A percentile compares a stretch with the other conserved stretches of the same genome.
Conservation (phyloP, 1,140 invertebrate species). For the Neodiprion virginianus region DNA sequence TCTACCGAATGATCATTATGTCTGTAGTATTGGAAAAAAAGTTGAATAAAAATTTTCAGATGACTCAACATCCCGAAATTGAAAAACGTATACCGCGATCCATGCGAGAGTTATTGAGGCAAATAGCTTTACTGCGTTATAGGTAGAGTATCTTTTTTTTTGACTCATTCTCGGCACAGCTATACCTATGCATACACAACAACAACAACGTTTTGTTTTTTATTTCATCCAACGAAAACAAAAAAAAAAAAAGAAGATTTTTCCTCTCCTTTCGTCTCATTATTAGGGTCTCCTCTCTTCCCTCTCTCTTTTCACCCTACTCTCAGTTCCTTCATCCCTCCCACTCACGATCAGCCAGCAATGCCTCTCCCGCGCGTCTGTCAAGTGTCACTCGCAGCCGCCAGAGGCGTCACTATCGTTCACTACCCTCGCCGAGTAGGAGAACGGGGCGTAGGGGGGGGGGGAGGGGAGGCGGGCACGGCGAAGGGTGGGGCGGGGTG, state of each 20-base stretch:
- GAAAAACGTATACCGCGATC: too few species aligned
- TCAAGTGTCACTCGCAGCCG: slow-evolving; percentile 43
- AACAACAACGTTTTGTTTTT: background rate
- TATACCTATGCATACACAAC: too few species aligned
- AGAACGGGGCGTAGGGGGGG: slow-evolving; percentile 5
- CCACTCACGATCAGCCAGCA: background rate
- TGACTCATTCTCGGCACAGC: too few species aligned
- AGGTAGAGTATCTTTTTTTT: too few species aligned
- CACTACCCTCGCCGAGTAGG: slow-evolving; percentile 13
- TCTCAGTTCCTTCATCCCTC: slow-evolving; percentile 24
- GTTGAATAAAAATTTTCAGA: too few species aligned
- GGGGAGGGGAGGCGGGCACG: slow-evolving; percentile 21
- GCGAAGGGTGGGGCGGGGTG: slow-evolving; percentile 9
- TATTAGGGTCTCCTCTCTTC: slow-evolving; percentile 3
- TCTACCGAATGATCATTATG: too few species aligned
- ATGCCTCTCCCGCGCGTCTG: slow-evolving; percentile 15
- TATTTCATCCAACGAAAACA: background rate
- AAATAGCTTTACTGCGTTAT: too few species aligned
- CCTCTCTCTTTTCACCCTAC: slow-evolving; percentile 32
- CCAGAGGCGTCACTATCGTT: slow-evolving; percentile 45
- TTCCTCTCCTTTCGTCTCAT: slow-evolving; percentile 12
- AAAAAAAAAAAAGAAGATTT: background rate
- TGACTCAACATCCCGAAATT: too few species aligned
- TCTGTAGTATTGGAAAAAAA: too few species aligned
- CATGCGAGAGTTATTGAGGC: too few species aligned